These are phyloP conservation scores for Semnornis frantzii DNA, from an alignment of 2,113 vertebrate species.

Conservation along the genomic window DNA sequence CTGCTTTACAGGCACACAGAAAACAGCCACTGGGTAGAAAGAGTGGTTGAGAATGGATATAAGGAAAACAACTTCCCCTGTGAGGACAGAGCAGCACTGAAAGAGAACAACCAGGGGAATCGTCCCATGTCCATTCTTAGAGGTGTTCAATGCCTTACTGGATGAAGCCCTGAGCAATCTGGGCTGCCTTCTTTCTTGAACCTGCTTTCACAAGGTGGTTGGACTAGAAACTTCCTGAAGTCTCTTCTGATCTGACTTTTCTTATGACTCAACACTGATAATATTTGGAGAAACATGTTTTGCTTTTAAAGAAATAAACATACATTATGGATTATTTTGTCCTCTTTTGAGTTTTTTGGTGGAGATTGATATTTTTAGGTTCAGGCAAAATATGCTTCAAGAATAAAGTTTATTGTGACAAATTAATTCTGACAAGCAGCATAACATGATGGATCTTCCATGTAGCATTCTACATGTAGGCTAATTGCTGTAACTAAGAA, in stretches of 20 bases:
- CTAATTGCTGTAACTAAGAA: not conserved
- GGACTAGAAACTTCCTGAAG: not conserved
- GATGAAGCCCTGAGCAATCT: not conserved
- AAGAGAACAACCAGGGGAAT: not conserved
- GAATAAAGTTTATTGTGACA: not conserved
- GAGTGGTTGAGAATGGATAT: not conserved
- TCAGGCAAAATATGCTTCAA: not conserved
- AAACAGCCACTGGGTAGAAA: not conserved
- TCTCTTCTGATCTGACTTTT: not conserved
- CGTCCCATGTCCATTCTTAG: not conserved
- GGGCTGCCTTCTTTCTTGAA: not conserved
- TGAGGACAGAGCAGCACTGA: not conserved
- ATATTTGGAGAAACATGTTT: not conserved
- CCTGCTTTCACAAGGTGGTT: not conserved
- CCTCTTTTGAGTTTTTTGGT: not conserved
- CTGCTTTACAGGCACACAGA: not conserved
- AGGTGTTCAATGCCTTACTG: accelerated
- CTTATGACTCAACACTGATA: not conserved
- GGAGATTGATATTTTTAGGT: not conserved
- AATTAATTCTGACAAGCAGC: not conserved
- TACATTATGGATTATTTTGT: too few species aligned
- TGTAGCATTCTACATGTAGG: not conserved
- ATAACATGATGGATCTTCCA: not conserved
- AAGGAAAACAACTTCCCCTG: not conserved
- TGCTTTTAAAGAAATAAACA: not conserved